phyloP scores from a whole-genome alignment of 2,797 vertebrate species.

The Simalia tracyae region DNA sequence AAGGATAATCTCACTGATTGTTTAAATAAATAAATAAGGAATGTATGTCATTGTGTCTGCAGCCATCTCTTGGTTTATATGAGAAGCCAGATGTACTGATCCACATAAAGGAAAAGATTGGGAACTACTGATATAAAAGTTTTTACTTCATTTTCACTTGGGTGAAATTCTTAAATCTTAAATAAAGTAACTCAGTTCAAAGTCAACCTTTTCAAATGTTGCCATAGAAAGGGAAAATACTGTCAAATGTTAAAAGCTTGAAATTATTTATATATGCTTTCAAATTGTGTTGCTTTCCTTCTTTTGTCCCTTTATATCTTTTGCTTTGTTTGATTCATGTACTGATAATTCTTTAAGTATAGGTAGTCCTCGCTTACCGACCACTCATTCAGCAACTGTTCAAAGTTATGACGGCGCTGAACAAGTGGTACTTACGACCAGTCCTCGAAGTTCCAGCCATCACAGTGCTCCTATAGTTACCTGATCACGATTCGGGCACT shows the following conservation, averaged over 20 bases:
- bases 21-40: no score
- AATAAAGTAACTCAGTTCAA: background rate
- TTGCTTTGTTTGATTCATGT: background rate
- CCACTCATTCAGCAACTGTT: background rate
- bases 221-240: background rate
- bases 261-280: background rate
- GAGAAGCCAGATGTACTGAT: background rate
- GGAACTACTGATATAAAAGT: background rate
- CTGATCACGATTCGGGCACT: background rate
- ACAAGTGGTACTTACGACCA: background rate
- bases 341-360: background rate
- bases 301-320: background rate
- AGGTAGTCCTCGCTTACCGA: background rate
- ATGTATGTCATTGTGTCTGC: no score
- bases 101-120: background rate
- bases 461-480: background rate
- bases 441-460: background rate
- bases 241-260: background rate
- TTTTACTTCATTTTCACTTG: background rate
- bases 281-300: background rate
- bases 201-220: background rate
- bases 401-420: background rate
- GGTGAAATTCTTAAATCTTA: background rate
- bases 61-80: no score
- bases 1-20: no score